Evolutionary conservation across 2,888 invertebrate species (phyloP).

Genomic region (Malthinus flaveolus): DNA sequence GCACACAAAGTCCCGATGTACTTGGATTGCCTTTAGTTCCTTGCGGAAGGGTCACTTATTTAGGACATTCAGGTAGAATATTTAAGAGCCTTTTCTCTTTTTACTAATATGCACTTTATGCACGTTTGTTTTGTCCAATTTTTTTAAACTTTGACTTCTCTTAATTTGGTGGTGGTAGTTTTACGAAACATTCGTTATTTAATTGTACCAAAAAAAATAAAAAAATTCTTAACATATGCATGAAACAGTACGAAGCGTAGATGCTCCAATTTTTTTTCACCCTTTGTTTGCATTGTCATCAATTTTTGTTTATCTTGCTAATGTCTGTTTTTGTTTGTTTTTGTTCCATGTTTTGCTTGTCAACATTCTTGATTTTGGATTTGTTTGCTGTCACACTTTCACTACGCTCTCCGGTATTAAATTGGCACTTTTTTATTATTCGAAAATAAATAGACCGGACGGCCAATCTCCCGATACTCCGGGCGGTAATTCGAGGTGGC

Average conservation of each 20-base stretch:
- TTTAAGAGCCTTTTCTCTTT: conserved; percentile 14
- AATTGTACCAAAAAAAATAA: neutral
- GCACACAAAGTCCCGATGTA: conserved; percentile 57
- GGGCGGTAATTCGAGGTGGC: conserved; percentile 69
- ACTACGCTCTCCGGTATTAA: conserved; percentile 17
- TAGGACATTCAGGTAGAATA: conserved; percentile 51
- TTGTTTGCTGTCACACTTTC: conserved; percentile 14
- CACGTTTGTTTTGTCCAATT: neutral
- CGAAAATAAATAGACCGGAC: conserved; percentile 53
- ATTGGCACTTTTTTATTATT: conserved; percentile 26
- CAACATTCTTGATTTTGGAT: conserved; percentile 34
- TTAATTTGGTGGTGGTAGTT: too few species aligned
- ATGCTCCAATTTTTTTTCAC: conserved; percentile 22
- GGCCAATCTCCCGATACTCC: conserved; percentile 51
- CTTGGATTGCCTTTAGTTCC: conserved; percentile 55
- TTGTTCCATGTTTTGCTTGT: conserved; percentile 42
- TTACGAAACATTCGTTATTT: neutral
- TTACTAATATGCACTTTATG: conserved; percentile 1
- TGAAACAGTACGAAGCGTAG: conserved; percentile 7
- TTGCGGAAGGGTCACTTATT: conserved; percentile 55
- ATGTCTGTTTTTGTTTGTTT: conserved; percentile 34
- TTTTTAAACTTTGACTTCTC: neutral
- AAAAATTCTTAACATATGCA: conserved; percentile 1
- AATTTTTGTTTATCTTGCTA: conserved; percentile 33
- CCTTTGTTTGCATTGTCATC: conserved; percentile 28